These are phyloP conservation scores for Neuroscelio doddi DNA, from an alignment of 2,888 invertebrate genomes.

Conservation along the genomic window DNA sequence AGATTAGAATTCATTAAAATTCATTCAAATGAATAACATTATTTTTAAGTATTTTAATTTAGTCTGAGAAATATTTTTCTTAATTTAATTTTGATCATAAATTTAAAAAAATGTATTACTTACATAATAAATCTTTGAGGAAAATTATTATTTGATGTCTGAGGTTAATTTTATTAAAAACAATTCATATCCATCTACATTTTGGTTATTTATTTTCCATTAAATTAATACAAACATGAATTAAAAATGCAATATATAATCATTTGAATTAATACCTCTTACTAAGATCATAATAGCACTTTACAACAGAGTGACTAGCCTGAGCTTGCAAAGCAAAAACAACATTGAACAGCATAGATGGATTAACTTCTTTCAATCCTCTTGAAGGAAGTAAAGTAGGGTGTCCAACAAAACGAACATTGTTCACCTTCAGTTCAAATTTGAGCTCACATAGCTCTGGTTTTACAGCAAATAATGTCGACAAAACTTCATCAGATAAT, in stretches of 20 bases:
- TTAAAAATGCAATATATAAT: conserved; percentile 8
- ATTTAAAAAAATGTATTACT: too few species aligned
- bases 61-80: too few species aligned
- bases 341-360: conserved; percentile 87
- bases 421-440: conserved; percentile 96
- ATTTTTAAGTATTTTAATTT: too few species aligned
- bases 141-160: conserved; percentile 3
- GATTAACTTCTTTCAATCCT: conserved; percentile 79
- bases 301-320: conserved; percentile 92
- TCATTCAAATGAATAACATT: too few species aligned
- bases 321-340: conserved; percentile 94
- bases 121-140: too few species aligned
- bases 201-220: background rate
- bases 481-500: conserved; percentile 88
- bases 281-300: conserved; percentile 95
- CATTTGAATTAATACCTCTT: conserved; percentile 73
- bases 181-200: background rate
- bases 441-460: conserved; percentile 90
- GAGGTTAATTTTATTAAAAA: too few species aligned
- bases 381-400: conserved; percentile 86
- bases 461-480: conserved; percentile 92
- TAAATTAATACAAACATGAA: too few species aligned
- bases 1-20: too few species aligned
- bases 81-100: too few species aligned
- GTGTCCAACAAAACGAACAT: conserved; percentile 95